Evolutionary conservation across 2,888 invertebrate genomes (phyloP), one percentile per base, ranked within the genome.

Genomic region (Netelia fuscicornis): DNA sequence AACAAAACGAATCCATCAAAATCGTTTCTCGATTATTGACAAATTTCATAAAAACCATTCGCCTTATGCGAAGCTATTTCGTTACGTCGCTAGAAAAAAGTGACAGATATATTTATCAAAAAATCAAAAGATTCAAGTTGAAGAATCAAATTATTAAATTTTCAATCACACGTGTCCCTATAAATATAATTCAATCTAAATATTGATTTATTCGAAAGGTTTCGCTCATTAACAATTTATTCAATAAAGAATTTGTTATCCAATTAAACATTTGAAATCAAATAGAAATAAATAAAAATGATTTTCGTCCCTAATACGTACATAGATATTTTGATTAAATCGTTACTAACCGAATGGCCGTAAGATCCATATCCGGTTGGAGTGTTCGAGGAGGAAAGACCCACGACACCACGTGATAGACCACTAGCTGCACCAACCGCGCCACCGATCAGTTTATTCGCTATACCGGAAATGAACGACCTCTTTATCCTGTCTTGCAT

Each of bases 401-500:
- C 89, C 10, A 91, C 91, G 0, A 91, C 89, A 20, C 91, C 87
- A 20, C 91, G 87, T 11, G 93, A 92, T 1, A 84, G 56, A n/a
- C 87, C 80, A n/a, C 88, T 81, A 3, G 86, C 81, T 6, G 93
- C 90, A 9, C 92, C 91, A 20, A 90, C 90, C 2, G 93, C 87
- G n/a, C 93, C 92, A 2, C 91, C 89, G 37, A 93, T 86, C 52
- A 93, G 86, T 77, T 91, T 91, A 23, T 91, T 91, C 0, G 92
- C 92, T 52, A 94, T 91, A n/a, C 92, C 92, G 2, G 92, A 88
- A 5, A 93, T 85, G 72, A 93, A 89, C 42, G 90, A 89, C 56
- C 92, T 84, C 62, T 92, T 92, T 80, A 89, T 90, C 60, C 92
- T 90, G 9, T 91, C 91, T 65, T 90, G 89, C 90, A 92, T 89